Evolutionary conservation across 2,797 vertebrate genomes (phyloP).

Genomic region (Anableps anableps): DNA sequence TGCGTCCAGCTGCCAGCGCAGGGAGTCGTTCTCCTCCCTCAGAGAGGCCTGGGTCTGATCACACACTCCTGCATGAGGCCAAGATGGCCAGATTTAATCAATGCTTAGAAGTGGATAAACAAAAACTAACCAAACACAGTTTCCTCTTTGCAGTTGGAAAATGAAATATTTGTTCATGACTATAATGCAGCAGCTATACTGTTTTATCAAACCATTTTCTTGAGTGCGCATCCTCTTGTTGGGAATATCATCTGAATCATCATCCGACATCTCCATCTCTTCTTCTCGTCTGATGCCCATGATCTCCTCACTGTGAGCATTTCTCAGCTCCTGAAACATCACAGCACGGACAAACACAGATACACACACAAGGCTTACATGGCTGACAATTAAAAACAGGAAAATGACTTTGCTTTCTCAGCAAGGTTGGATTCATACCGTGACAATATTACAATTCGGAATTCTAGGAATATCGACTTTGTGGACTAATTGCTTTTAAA

Average conservation of each 20-base stretch:
- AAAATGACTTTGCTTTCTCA: background rate
- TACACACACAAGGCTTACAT: background rate
- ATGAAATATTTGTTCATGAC: background rate
- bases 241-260: slow-evolving; percentile 88
- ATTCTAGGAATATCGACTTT: background rate
- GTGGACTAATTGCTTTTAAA: background rate
- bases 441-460: background rate
- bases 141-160: background rate
- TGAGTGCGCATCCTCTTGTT: slow-evolving; percentile 88
- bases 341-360: slow-evolving; percentile 28
- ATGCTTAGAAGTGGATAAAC: background rate
- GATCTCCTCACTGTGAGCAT: slow-evolving; percentile 95
- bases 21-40: slow-evolving; percentile 94
- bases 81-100: background rate
- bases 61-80: slow-evolving; percentile 77
- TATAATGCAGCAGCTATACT: no score
- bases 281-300: slow-evolving; percentile 96
- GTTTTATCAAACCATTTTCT: slow-evolving; percentile 84
- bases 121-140: background rate
- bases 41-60: slow-evolving; percentile 77
- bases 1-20: slow-evolving; percentile 95
- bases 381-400: background rate
- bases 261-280: slow-evolving; percentile 99
- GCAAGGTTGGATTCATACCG: background rate
- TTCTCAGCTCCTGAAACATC: slow-evolving; percentile 90